Percentiles rank a stretch among this genome's conserved stretches.
Evolutionary conservation across 2,113 vertebrate genomes (phyloP).

Genomic region (Rhinopomastus cyanomelas): DNA sequence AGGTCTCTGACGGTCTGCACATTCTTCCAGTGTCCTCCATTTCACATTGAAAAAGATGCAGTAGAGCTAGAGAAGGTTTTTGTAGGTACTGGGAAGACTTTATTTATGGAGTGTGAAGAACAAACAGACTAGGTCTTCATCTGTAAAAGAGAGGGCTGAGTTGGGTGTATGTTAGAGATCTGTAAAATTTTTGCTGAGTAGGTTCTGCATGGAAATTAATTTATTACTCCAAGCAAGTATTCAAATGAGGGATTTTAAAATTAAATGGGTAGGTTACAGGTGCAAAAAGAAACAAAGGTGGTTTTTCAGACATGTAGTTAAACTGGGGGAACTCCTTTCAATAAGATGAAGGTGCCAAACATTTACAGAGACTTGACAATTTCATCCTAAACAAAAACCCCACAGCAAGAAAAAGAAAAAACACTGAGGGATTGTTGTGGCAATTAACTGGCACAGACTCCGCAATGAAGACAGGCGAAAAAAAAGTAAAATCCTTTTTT

Average conservation of each 20-base stretch:
- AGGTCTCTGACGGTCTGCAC: too few species aligned
- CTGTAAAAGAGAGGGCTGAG: not conserved
- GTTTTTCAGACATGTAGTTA: not conserved
- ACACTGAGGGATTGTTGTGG: rapidly evolving
- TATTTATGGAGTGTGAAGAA: not conserved
- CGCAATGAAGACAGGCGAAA: too few species aligned
- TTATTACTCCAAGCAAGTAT: not conserved
- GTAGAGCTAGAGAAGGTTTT: not conserved
- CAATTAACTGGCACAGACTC: too few species aligned
- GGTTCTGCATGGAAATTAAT: not conserved
- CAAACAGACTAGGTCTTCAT: not conserved
- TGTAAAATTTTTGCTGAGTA: not conserved
- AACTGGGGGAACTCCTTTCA: not conserved
- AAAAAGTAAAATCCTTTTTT: too few species aligned
- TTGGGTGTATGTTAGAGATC: not conserved
- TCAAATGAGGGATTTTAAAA: not conserved
- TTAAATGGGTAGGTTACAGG: not conserved
- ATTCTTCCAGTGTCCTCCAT: not conserved
- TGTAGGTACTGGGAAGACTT: not conserved
- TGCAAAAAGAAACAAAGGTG: not conserved
- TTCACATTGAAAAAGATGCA: not conserved
- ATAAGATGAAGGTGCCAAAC: not conserved
- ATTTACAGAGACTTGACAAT: not conserved
- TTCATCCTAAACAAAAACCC: not conserved
- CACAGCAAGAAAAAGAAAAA: not conserved